Evolutionary conservation across 2,797 vertebrate genomes (phyloP), one percentile per base, ranked within the genome.

Genomic region (Coranthus polyacanthus): DNA sequence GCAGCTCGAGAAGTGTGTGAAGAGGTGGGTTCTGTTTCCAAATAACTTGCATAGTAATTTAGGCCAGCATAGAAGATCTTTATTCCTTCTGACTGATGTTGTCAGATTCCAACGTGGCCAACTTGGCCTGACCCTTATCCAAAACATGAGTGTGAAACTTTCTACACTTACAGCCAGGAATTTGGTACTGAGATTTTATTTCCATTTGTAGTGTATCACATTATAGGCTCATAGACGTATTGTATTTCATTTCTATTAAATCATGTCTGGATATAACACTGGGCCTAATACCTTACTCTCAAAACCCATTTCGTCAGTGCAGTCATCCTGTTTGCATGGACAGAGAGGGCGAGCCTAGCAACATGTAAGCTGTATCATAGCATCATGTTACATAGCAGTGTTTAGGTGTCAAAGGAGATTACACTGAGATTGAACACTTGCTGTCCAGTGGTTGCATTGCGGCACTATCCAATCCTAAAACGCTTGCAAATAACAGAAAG

Each of bases 1-100:
- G 98, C 98, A 3, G 94, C 92, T 70, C 94, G 98, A 16, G 98
- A 99, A 94, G 98, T 99, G 75, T 99, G 96, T 79, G 98, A 99
- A 73, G 98, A 99, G 97, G 98, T 99, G 81, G 21, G 95, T 87
- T 69, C 32, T 62, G 7, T 45, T 21, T 55, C 1, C 18, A 16
- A 2, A 20, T 12, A 17, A 50, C 36, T 45, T 18, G 54, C 41
- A 16, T 32, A 24, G 24, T 2, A 11, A 42, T 44, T 26, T 15
- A 71, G 56, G 22, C 38, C 4, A 36, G 3, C 36, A 45, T 16
- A 45, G 16, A 54, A 39, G 10, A 1, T 1, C 15, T 5, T 46
- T 50, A 50, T 22, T 12, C 15, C 9, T 49, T 34, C 4, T 21
- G 13, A 51, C 22, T 29, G 12, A 36, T 44, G 24, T 26, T 45